phyloP scores from a whole-genome alignment of 2,888 invertebrate species.

The Drosophila leonis region DNA sequence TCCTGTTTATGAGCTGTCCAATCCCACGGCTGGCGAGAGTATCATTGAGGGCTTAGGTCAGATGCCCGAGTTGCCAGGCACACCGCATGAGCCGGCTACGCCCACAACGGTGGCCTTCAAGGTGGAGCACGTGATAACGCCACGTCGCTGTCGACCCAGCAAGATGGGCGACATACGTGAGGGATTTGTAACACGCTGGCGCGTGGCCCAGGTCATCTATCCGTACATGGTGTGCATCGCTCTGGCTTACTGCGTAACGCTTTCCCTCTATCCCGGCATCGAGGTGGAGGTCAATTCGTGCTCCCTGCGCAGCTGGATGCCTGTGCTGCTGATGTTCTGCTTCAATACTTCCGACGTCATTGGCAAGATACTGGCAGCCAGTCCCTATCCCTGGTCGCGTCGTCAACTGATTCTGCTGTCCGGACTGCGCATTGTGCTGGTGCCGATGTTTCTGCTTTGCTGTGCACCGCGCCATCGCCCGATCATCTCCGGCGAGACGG shows the following conservation, averaged over 20 bases:
- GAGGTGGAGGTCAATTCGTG: constrained; percentile 95
- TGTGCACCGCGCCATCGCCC: constrained; percentile 92
- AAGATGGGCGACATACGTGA: constrained; percentile 83
- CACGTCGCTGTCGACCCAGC: constrained; percentile 82
- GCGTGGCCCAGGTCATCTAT: constrained; percentile 93
- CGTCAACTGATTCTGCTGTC: constrained; percentile 92
- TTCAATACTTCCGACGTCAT: constrained; percentile 95
- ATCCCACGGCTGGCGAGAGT: constrained; percentile 86
- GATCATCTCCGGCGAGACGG: constrained; percentile 89
- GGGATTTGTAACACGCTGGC: constrained; percentile 88
- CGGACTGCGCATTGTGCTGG: constrained; percentile 90
- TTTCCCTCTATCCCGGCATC: constrained; percentile 95
- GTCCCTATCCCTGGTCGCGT: constrained; percentile 93
- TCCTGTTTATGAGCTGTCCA: constrained; percentile 93
- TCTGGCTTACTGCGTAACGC: constrained; percentile 94
- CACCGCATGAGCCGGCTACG: constrained; percentile 82
- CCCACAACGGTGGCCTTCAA: constrained; percentile 85
- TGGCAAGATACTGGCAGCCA: constrained; percentile 91
- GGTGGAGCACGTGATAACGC: constrained; percentile 85
- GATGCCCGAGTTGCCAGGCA: constrained; percentile 83
- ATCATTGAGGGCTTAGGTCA: constrained; percentile 84
- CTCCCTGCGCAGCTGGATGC: constrained; percentile 94
- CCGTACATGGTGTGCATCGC: constrained; percentile 96
- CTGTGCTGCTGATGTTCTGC: constrained; percentile 94
- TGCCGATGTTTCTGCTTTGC: constrained; percentile 93